A percentile compares a stretch with the other conserved stretches of the same genome.
These are phyloP conservation scores for Cheilosia vulpina DNA, from an alignment of 2,888 invertebrate species.

Conservation along the genomic window DNA sequence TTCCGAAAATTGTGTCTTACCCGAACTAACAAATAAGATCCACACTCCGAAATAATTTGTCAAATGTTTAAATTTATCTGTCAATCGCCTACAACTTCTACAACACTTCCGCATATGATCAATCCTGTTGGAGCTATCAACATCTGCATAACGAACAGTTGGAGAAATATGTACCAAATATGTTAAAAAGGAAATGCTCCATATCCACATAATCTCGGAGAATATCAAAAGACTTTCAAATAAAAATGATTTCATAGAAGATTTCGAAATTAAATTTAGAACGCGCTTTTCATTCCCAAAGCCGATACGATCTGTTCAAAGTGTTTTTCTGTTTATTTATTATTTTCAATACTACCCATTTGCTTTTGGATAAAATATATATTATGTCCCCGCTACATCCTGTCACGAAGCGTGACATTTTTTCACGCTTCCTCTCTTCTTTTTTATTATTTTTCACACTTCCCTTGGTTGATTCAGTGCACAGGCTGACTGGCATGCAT, in stretches of 20 bases:
- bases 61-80: background rate
- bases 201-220: background rate
- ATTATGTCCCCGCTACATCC: slow-evolving; percentile 44
- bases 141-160: background rate
- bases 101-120: background rate
- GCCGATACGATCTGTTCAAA: slow-evolving; percentile 2
- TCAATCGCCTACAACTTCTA: background rate
- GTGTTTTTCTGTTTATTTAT: slow-evolving; percentile 15
- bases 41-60: background rate
- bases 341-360: slow-evolving; percentile 34
- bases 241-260: slow-evolving; percentile 44
- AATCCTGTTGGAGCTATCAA: background rate
- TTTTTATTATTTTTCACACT: slow-evolving; percentile 58
- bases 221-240: background rate
- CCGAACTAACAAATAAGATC: background rate
- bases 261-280: slow-evolving; percentile 39
- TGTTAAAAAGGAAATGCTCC: background rate
- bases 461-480: slow-evolving; percentile 42
- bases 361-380: background rate
- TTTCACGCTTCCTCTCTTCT: slow-evolving; percentile 67
- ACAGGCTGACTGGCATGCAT: slow-evolving; percentile 67
- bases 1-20: background rate
- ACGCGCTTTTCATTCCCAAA: background rate
- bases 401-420: slow-evolving; percentile 71
- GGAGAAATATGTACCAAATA: background rate